A percentile compares a stretch with the other conserved stretches of the same genome.
These are phyloP conservation scores for Macaria liturata DNA, from an alignment of 2,888 invertebrate genomes.

Conservation along the genomic window DNA sequence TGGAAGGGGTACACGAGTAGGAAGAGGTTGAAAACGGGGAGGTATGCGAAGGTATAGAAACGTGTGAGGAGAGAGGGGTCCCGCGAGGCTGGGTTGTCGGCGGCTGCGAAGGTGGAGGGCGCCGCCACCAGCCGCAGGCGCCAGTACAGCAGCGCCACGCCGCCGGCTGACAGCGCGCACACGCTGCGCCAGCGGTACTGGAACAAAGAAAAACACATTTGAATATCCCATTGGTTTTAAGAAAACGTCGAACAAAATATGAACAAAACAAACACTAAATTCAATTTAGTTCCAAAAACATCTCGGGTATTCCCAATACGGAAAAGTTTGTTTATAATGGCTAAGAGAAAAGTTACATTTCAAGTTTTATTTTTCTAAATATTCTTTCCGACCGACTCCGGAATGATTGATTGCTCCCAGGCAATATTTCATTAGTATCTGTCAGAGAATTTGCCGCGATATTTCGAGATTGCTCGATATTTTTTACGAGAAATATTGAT, in stretches of 20 bases:
- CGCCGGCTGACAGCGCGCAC: constrained; percentile 86
- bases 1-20: constrained; percentile 93
- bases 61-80: constrained; percentile 91
- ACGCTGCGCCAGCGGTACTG: constrained; percentile 89
- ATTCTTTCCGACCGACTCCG: constrained; percentile 50
- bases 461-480: constrained; percentile 41
- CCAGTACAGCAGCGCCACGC: constrained; percentile 87
- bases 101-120: constrained; percentile 93
- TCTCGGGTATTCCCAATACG: constrained; percentile 36
- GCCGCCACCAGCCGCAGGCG: constrained; percentile 90
- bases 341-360: constrained; percentile 47
- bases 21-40: constrained; percentile 95
- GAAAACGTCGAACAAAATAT: constrained; percentile 5
- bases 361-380: constrained; percentile 56
- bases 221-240: not conserved
- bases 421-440: constrained; percentile 77
- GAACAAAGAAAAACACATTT: constrained; percentile 57
- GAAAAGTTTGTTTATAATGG: constrained; percentile 45
- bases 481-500: constrained; percentile 41
- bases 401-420: constrained; percentile 71
- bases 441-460: constrained; percentile 70
- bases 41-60: constrained; percentile 94
- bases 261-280: constrained; percentile 26
- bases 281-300: constrained; percentile 12
- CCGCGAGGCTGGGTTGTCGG: constrained; percentile 98